Evolutionary conservation across 2,888 invertebrate genomes (phyloP), one percentile per base, ranked within the genome.

Genomic region (Acleris holmiana): DNA sequence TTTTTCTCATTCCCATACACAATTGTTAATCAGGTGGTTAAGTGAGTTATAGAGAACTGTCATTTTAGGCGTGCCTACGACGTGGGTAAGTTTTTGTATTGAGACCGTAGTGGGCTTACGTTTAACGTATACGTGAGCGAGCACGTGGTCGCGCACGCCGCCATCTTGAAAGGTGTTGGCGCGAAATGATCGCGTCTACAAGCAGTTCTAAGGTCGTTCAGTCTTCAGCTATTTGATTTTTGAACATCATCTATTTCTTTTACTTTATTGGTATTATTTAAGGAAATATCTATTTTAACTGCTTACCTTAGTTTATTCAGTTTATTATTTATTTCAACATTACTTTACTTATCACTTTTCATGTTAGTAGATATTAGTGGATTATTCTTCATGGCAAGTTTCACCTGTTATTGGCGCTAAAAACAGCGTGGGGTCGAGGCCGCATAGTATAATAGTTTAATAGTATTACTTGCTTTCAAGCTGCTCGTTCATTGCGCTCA

Each of bases 401-500:
- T 69, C 73, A 69, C 69, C 72, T 74, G 76, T 79, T 70, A 74
- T 86, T 91, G 90, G 90, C 91, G 91, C 91, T 91, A 91, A 91
- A 55, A 59, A 64, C 55, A 50, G 60, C 59, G 65, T 65, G 60
- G 59, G 59, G 46, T 60, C 35, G 18, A 65, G 59, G 59, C 65
- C 65, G 65, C 65, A 50, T 60, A 60, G 59, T 44, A 58, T 25
- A 23, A n/a, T 7, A 29, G 29, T 29, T 2, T n/a, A n/a, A n/a
- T n/a, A n/a, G n/a, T n/a, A 10, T 17, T 63, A 63, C 58, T 64
- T 64, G 58, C 64, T 64, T 64, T 64, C 58, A 64, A 59, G 58
- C 47, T 47, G 47, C 84, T 76, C 89, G 91, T 91, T 91, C 91
- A 91, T 88, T 91, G 91, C 89, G 91, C 91, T 77, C 88, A 83